phyloP scores from a whole-genome alignment of 2,888 invertebrate genomes.

The Scaptomyza parva region DNA sequence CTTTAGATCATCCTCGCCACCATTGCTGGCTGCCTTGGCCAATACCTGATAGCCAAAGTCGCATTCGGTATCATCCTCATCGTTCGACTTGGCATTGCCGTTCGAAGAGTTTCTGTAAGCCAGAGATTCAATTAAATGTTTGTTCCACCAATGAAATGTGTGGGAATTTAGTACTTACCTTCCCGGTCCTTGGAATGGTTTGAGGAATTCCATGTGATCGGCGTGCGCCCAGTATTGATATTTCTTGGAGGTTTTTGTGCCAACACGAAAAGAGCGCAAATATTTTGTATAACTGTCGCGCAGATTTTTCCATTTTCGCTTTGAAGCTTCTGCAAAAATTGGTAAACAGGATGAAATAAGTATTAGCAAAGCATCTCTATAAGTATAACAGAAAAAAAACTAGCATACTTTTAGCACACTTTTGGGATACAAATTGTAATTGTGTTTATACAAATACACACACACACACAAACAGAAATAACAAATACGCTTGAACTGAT shows the following conservation, averaged over 20 bases:
- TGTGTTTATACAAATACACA: no score
- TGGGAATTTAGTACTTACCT: slow-evolving; percentile 60
- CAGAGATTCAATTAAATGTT: neutral
- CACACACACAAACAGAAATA: no score
- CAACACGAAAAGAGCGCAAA: slow-evolving; percentile 84
- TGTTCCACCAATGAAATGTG: neutral
- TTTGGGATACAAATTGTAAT: neutral
- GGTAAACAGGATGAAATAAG: neutral
- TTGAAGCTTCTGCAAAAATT: slow-evolving; percentile 82
- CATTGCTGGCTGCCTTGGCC: slow-evolving; percentile 77
- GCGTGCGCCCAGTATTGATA: slow-evolving; percentile 85
- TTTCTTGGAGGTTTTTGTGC: slow-evolving; percentile 84
- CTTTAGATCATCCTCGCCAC: slow-evolving; percentile 76
- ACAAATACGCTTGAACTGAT: neutral
- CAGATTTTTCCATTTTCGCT: slow-evolving; percentile 85
- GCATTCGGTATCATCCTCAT: slow-evolving; percentile 83
- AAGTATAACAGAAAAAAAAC: neutral
- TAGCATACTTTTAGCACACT: slow-evolving; percentile 9
- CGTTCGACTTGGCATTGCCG: slow-evolving; percentile 73
- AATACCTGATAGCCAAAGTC: slow-evolving; percentile 83
- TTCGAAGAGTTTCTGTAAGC: slow-evolving; percentile 66
- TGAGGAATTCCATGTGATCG: slow-evolving; percentile 84
- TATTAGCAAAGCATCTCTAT: no score
- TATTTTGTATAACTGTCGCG: slow-evolving; percentile 85
- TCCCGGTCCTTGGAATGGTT: slow-evolving; percentile 84